A percentile compares a stretch with the other conserved stretches of the same genome.
phyloP scores from a whole-genome alignment of 2,888 invertebrate species.

The Pammene fasciana region DNA sequence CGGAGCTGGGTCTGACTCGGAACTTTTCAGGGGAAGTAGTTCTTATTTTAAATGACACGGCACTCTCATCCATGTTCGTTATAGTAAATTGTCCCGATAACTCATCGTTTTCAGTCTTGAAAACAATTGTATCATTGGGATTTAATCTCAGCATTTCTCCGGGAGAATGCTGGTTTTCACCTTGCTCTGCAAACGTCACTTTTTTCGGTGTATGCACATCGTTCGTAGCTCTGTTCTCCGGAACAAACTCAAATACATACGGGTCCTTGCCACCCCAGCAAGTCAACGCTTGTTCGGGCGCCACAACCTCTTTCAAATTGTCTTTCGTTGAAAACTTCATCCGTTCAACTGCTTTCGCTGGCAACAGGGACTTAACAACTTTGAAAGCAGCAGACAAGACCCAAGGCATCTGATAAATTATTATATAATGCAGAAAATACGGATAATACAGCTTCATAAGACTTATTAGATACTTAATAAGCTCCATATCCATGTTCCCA shows the following conservation, averaged over 20 bases:
- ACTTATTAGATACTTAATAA: constrained; percentile 93
- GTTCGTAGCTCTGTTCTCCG: constrained; percentile 78
- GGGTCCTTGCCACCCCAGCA: constrained; percentile 92
- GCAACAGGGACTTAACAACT: constrained; percentile 93
- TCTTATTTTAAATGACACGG: constrained; percentile 88
- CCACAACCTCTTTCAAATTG: constrained; percentile 88
- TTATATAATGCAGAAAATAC: constrained; percentile 92
- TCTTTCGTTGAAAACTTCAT: constrained; percentile 93
- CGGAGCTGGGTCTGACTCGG: constrained; percentile 94
- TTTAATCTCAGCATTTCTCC: constrained; percentile 85
- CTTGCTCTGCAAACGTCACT: constrained; percentile 70
- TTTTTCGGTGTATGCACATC: constrained; percentile 76
- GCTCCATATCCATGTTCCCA: constrained; percentile 95
- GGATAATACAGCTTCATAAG: constrained; percentile 96
- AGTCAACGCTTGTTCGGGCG: constrained; percentile 88
- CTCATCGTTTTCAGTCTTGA: constrained; percentile 87
- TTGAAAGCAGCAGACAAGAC: constrained; percentile 95
- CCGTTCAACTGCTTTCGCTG: constrained; percentile 93
- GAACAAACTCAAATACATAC: constrained; percentile 88
- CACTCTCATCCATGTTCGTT: constrained; percentile 85
- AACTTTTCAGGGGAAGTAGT: constrained; percentile 98
- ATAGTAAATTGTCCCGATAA: constrained; percentile 86
- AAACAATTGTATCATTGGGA: constrained; percentile 88
- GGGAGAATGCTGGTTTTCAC: constrained; percentile 65
- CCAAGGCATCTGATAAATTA: constrained; percentile 98